Evolutionary conservation across 2,797 vertebrate genomes (phyloP), one percentile per base, ranked within the genome.

Genomic region (Lacerta bilineata): DNA sequence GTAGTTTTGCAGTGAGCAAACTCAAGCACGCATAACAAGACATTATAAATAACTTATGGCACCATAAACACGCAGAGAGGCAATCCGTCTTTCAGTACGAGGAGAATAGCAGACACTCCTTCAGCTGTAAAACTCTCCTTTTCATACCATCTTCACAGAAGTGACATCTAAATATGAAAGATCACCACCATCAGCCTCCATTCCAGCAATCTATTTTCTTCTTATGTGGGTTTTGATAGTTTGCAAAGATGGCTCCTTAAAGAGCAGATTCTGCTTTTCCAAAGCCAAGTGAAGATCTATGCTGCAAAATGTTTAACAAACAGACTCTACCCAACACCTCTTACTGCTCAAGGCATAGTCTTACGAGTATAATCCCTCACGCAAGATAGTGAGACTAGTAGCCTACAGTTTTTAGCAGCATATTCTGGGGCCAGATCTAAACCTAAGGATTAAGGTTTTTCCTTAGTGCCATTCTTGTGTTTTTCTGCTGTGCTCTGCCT

Each of bases 21-120:
- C 83, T 59, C 87, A 91, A 88, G 69, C 25, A 85, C 71, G 0
- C 29, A 61, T 81, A 43, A n/a, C 80, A 93, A 88, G 15, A 83
- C 85, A 89, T 91, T 89, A 92, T 93, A 93, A 94, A 94, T 93
- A 94, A 93, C 89, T 93, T 91, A 93, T 68, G 80, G 74, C 41
- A 80, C 75, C 3, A 0, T 93, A 93, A 94, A 92, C 79, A 86
- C 80, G 29, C 43, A 88, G 92, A 64, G 84, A 79, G 78, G 87
- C 9, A 1, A 94, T 93, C 82, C 85, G 59, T 94, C 95, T 93
- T 89, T 86, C 92, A 72, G 86, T 80, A 92, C 18, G 41, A 72
- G 64, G 74, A 80, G 68, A 93, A 88, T 66, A 39, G 85, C 88
- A 85, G 84, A 29, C 59, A 86, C 80, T 91, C 91, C 93, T 90